Evolutionary conservation across 2,113 vertebrate genomes (phyloP).

Genomic region (Polyodon spathula): DNA sequence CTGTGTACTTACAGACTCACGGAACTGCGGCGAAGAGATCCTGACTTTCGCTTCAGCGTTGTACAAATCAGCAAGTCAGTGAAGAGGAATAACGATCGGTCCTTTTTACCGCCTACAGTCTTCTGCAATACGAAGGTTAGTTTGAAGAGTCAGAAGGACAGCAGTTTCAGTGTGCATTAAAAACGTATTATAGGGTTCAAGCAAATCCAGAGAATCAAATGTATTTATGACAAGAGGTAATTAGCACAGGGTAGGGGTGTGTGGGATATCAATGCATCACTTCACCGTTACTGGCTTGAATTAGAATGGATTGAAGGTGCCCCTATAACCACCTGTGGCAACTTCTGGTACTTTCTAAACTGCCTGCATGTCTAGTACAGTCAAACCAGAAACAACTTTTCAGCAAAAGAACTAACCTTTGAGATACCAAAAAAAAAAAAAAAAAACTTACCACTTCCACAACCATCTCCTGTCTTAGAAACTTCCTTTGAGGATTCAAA

Average conservation of each 20-base stretch:
- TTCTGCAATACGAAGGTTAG: constrained; percentile 57
- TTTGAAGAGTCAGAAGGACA: not conserved
- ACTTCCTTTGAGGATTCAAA: constrained; percentile 83
- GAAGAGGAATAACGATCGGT: constrained; percentile 96
- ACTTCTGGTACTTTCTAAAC: too few species aligned
- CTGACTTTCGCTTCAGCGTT: constrained; percentile 90
- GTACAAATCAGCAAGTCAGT: constrained; percentile 92
- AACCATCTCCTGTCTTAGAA: constrained; percentile 95
- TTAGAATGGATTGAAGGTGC: too few species aligned
- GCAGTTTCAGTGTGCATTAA: not conserved
- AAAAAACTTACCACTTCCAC: constrained; percentile 82
- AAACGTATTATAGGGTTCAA: too few species aligned
- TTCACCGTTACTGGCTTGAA: too few species aligned
- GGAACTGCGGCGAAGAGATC: constrained; percentile 91
- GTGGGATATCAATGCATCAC: too few species aligned
- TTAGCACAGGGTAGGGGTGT: too few species aligned
- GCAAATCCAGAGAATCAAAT: too few species aligned
- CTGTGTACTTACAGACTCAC: constrained; percentile 82
- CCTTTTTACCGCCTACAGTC: constrained; percentile 87
- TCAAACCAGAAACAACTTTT: too few species aligned
- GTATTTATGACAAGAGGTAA: too few species aligned
- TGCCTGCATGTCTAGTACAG: too few species aligned
- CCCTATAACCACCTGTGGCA: too few species aligned
- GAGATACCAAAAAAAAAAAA: not conserved
- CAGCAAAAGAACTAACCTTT: not conserved